Base-by-base conservation (phyloP, 2,888 invertebrate genomes). In the Neoitamus cyanurus region DNA sequence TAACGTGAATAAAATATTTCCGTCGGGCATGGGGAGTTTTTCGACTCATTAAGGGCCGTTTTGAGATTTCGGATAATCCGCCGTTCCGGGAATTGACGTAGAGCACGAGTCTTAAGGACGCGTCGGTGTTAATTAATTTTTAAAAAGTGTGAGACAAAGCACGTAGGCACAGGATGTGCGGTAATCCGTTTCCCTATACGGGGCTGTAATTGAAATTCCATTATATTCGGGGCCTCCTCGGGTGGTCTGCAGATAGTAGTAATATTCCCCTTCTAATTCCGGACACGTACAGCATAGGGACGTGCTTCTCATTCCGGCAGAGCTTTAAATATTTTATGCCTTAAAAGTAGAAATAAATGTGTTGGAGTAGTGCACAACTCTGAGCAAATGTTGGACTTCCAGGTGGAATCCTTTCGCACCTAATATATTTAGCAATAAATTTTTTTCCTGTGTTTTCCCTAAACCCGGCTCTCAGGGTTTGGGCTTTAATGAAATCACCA, bases 291-390 rank as follows among this genome's bases (percentile, higher is more conserved):
- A n/a, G 28, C 25, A 82, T 82, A 25, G 36, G 69, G 69, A 82
- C 82, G 82, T 82, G 82, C 82, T 28, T 25, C 58, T 31, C 68
- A 36, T 20, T 37, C 69, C 13, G 36, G n/a, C 36, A 36, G 58
- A 25, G 82, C 82, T 37, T 82, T 82, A 82, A 82, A 82, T 82
- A 82, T 82, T 82, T 82, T 82, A 82, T 82, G 69, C 82, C 82
- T 31, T 80, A 82, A 82, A 82, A 82, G 36, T 82, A 69, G 68
- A 82, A 82, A 82, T 58, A 46, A 82, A 82, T 69, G 82, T 69
- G 68, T 82, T 36, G 28, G 69, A 36, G 37, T 34, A 48, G 58
- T 36, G 68, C 20, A 69, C 36, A 69, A 69, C 36, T 82, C 36
- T 82, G 68, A 69, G 37, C 25, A 34, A 69, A 36, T 82, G 34